Conservation (phyloP, 2,113 vertebrate genomes). For the Oryzias woworae region DNA sequence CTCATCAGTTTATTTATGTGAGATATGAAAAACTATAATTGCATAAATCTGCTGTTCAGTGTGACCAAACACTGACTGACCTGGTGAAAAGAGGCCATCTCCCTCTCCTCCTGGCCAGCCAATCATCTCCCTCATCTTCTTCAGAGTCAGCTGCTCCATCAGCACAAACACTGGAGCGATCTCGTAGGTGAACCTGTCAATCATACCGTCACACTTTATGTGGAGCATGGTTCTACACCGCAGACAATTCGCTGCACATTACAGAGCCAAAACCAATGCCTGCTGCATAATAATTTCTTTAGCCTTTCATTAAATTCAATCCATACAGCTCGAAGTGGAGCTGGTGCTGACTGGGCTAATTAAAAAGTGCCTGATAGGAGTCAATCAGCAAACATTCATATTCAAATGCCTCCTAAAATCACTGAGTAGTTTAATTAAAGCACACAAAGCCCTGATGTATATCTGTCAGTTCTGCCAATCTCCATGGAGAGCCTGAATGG, state of each 20-base stretch:
- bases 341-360: slow-evolving; percentile 67
- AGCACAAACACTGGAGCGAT: slow-evolving; percentile 98
- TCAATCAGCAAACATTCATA: slow-evolving; percentile 72
- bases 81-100: slow-evolving; percentile 96
- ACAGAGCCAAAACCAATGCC: background rate
- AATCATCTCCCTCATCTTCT: slow-evolving; percentile 98
- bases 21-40: too few relatives aligned
- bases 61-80: slow-evolving; percentile 54
- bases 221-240: background rate
- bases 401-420: slow-evolving; percentile 62
- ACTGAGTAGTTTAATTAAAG: slow-evolving; percentile 75
- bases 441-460: slow-evolving; percentile 74
- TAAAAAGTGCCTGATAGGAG: slow-evolving; percentile 72
- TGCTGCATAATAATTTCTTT: slow-evolving; percentile 2
- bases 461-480: slow-evolving; percentile 73
- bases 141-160: slow-evolving; percentile 98
- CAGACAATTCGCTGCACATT: background rate
- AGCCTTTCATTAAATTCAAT: slow-evolving; percentile 40
- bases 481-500: slow-evolving; percentile 47
- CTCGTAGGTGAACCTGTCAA: slow-evolving; percentile 96
- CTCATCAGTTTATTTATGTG: too few relatives aligned
- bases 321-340: slow-evolving; percentile 37
- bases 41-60: too few relatives aligned
- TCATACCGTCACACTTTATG: slow-evolving; percentile 1
- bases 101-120: slow-evolving; percentile 95